Evolutionary conservation across 2,888 invertebrate genomes (phyloP), one percentile per base, ranked within the genome.

Genomic region (Sarcophaga carnaria): DNA sequence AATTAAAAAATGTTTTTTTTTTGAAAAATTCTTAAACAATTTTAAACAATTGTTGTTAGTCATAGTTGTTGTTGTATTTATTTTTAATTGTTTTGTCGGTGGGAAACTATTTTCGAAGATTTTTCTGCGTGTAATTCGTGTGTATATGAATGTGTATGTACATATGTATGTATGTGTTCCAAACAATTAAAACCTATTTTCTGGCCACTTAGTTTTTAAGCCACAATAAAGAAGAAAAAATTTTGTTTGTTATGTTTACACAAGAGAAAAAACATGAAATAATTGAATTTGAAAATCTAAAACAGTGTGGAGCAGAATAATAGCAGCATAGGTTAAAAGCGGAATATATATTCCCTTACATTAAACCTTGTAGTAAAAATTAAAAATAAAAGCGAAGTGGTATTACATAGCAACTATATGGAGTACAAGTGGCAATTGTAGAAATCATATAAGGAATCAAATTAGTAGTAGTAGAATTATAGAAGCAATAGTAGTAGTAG

Each of bases 21-120:
- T 49, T 45, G 17, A 45, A 67, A 67, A 69, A 69, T 69, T 47
- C 22, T 69, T 64, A 27, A 66, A 62, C 62, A n/a, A 62, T n/a
- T n/a, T 62, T 62, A 10, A n/a, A 14, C 54, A 22, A 22, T 62
- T 5, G 22, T 10, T 62, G 14, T 20, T n/a, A 17, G 62, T 54
- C 12, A 17, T 14, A 54, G 54, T 54, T 54, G 12, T 54, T 54
- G 12, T 54, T 54, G 12, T 54, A 17, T 54, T 14, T 54, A 54
- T 54, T 54, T 54, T 54, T 54, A 54, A 54, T 54, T 17, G 54
- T 54, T 54, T 54, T 54, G 14, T 54, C 54, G 54, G 54, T 17
- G 54, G 54, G 54, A 12, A 54, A 14, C 17, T 54, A 17, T 17
- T 54, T 54, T 54, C 14, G 37, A 37, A 10, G 37, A 37, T 37